Conservation (phyloP, 2,888 invertebrate species). For the Cactoblastis cactorum region DNA sequence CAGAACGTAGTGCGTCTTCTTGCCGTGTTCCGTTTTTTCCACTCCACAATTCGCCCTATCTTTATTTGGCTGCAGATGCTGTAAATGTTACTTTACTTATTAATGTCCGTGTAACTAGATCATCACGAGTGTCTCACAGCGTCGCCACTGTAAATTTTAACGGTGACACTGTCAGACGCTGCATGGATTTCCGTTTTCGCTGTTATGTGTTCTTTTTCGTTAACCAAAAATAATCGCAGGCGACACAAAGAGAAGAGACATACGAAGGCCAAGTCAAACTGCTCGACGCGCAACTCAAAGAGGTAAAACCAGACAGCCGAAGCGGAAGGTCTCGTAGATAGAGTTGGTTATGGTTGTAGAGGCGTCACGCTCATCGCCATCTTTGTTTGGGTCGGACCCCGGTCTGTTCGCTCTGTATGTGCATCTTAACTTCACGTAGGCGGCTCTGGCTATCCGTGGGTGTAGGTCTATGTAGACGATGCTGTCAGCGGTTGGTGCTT, state of each 20-base stretch:
- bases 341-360: slow-evolving; percentile 67
- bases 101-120: slow-evolving; percentile 36
- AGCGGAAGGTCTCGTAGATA: slow-evolving; percentile 53
- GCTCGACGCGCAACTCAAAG: slow-evolving; percentile 93
- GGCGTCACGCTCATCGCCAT: slow-evolving; percentile 63
- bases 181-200: slow-evolving; percentile 65
- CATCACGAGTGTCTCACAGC: slow-evolving; percentile 41
- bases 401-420: slow-evolving; percentile 20
- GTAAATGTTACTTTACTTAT: slow-evolving; percentile 38
- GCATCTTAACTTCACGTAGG: slow-evolving; percentile 20
- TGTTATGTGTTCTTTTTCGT: slow-evolving; percentile 62
- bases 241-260: slow-evolving; percentile 96
- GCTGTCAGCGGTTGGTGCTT: slow-evolving; percentile 75
- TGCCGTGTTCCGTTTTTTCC: slow-evolving; percentile 45
- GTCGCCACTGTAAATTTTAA: slow-evolving; percentile 31
- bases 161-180: slow-evolving; percentile 36
- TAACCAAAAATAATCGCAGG: slow-evolving; percentile 83
- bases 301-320: slow-evolving; percentile 84
- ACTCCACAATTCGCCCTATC: slow-evolving; percentile 33
- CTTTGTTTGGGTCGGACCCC: slow-evolving; percentile 46
- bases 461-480: slow-evolving; percentile 58
- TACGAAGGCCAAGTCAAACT: slow-evolving; percentile 94
- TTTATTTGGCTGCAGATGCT: slow-evolving; percentile 47
- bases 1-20: slow-evolving; percentile 48
- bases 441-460: slow-evolving; percentile 50